Base-by-base conservation (phyloP, 2,797 vertebrate genomes). In the Eulemur rubriventer region DNA sequence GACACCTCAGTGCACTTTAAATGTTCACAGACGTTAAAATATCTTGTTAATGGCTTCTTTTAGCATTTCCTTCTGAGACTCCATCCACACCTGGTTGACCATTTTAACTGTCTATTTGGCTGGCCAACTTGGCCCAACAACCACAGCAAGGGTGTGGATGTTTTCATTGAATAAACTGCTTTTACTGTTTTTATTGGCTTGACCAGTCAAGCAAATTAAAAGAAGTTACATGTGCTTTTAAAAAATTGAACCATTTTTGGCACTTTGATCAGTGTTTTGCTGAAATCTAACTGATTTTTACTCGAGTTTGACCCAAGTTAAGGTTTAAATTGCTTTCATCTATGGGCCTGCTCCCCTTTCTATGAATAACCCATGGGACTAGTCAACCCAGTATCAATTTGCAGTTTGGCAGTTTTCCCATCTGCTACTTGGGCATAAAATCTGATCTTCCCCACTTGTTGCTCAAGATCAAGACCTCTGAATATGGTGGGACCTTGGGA, bases 141-240 rank as follows among this genome's bases (percentile, higher is more conserved):
- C 75, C 52, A 86, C n/a, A 61, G 73, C 63, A 41, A 86, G 43
- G 65, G 65, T 83, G 75, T 79, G 91, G 50, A 65, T 95, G 93
- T 89, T 96, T 94, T 95, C 79, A 83, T 6, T 35, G 81, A 89
- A 95, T 69, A 97, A 97, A 96, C 91, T 61, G 67, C 65, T 96
- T 95, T 93, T 87, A 73, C 89, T 95, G 82, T 97, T 97, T 97
- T 95, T 95, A 75, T 61, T 93, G 91, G 94, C 97, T 97, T 97
- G 97, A 96, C 41, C 43, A 96, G 95, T 92, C 97, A 98, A 97
- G 97, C 95, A 92, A 73, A 97, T 94, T 55, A 94, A 96, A 96
- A 94, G 75, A 87, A 91, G 79, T 96, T 94, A 63, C 72, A 85
- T 67, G 67, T 87, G 67, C 28, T 96, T 96, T 95, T 89, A 52